phyloP scores from a whole-genome alignment of 2,113 vertebrate species.

The Bothrops jararaca region DNA sequence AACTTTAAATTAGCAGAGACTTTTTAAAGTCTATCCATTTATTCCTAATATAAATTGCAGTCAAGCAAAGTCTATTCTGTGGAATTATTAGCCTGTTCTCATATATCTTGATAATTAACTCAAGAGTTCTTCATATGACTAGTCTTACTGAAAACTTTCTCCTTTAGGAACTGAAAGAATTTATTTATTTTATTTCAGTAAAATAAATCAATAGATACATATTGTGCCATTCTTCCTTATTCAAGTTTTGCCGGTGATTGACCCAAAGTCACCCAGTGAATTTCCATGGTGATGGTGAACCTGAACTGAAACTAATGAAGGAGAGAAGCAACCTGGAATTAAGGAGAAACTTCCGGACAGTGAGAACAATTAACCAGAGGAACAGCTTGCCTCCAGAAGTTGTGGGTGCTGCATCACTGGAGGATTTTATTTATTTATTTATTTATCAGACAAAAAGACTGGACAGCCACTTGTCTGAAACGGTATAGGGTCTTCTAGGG shows the following conservation, averaged over 20 bases:
- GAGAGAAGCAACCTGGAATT: too few relatives aligned
- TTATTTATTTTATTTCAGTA: background rate
- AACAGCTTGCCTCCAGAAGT: too few relatives aligned
- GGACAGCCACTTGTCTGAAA: too few relatives aligned
- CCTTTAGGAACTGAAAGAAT: background rate
- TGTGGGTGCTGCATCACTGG: too few relatives aligned
- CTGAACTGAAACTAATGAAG: background rate
- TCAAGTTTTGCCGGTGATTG: background rate
- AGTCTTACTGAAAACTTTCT: background rate
- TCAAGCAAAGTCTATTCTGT: background rate
- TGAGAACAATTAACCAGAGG: too few relatives aligned
- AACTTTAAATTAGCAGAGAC: background rate
- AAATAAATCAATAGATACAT: background rate
- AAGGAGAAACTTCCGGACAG: too few relatives aligned
- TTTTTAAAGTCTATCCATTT: background rate
- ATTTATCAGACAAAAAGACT: too few relatives aligned
- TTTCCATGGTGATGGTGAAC: background rate
- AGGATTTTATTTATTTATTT: too few relatives aligned
- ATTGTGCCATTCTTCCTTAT: background rate
- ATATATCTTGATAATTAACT: background rate
- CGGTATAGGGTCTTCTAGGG: too few relatives aligned
- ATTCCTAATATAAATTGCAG: background rate
- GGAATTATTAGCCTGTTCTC: background rate
- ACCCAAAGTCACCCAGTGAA: background rate
- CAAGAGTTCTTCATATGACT: background rate